Evolutionary conservation across 1,140 invertebrate genomes (phyloP), one percentile per base, ranked within the genome.

Genomic region (Vollenhovia emeryi): DNA sequence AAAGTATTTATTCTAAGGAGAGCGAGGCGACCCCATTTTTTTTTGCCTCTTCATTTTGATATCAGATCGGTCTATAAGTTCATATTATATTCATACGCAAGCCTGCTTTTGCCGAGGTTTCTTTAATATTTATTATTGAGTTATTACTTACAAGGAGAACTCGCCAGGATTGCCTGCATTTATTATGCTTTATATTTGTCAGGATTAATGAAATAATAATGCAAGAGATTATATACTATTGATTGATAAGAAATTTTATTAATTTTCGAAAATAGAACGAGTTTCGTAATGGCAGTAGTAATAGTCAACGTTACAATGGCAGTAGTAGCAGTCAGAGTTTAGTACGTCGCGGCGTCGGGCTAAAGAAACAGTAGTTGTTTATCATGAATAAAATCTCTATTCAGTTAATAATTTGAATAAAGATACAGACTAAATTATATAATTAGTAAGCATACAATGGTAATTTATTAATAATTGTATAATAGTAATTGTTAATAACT

Each of bases 1-100:
- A 73, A 71, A 82, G 40, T 57, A 33, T 82, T 57, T 52, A 36
- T 33, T n/a, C 24, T 48, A 27, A 73, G 66, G 1, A 55, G 43
- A 43, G 15, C 21, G 18, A 30, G 24, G 5, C 5, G 40, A 36
- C 43, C 11, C 4, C 60, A n/a, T 55, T n/a, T 57, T 55, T 13
- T 18, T 33, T 43, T 18, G 11, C 24, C 55, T 57, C 24, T 73
- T 73, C 2, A 4, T 33, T 57, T 57, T 45, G 3, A 69, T 50
- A 78, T 69, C 45, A 13, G 11, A 8, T 43, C 18, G n/a, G 7
- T 13, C n/a, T 5, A 21, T 1, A 3, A 62, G 13, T 48, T 52
- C n/a, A 57, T 21, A 5, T n/a, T 13, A 30, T 57, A 33, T 45
- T 21, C 8, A 30, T 2, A 5, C 11, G n/a, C 1, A 40, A n/a